Evolutionary conservation across 1,140 invertebrate species (phyloP).

Genomic region (Pristionchus pacificus): DNA sequence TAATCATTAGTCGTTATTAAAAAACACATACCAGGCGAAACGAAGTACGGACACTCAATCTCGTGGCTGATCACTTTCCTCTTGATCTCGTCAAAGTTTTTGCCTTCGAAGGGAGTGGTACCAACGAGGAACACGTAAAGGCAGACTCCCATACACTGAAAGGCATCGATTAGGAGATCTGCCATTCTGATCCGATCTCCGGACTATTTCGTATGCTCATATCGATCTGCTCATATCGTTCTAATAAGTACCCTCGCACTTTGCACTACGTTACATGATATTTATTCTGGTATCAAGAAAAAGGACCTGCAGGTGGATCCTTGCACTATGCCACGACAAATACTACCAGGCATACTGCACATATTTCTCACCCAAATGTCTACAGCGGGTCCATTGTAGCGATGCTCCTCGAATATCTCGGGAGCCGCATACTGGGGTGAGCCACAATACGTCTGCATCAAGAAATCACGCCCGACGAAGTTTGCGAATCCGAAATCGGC

Average conservation of each 20-base stretch:
- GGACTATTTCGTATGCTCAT: background rate
- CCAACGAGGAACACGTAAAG: conserved; percentile 5
- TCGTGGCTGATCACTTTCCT: no score
- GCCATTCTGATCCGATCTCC: no score
- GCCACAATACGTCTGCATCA: conserved; percentile 2
- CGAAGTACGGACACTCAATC: no score
- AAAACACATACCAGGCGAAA: no score
- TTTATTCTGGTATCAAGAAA: no score
- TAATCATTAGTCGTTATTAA: no score
- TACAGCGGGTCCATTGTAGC: background rate
- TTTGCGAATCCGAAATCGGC: conserved; percentile 4
- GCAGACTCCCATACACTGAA: conserved; percentile 18
- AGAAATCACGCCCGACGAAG: background rate
- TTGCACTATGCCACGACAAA: no score
- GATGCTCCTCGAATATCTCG: background rate
- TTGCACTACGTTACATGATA: no score
- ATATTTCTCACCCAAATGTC: conserved; percentile 19
- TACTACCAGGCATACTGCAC: conserved; percentile 6
- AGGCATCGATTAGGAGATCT: background rate
- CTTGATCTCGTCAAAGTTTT: background rate
- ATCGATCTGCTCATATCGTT: no score
- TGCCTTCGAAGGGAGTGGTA: background rate
- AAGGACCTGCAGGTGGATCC: no score
- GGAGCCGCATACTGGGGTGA: conserved; percentile 15
- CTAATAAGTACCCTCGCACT: no score